Percentiles rank a stretch among this genome's conserved stretches.
These are phyloP conservation scores for Brenthis hecate DNA, from an alignment of 2,888 invertebrate genomes.

Conservation along the genomic window DNA sequence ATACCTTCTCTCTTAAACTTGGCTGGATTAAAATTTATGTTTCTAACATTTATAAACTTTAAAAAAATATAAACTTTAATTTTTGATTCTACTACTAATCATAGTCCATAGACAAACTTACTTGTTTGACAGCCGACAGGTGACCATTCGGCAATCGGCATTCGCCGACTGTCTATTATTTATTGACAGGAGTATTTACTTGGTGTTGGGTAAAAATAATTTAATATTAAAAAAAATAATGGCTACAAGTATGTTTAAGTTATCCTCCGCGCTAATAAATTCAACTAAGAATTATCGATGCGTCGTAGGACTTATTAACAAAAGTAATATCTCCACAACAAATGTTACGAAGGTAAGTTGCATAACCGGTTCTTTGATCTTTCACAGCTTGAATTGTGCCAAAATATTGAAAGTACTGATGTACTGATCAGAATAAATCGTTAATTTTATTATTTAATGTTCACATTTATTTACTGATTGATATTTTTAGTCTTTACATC, in stretches of 20 bases:
- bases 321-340: constrained; percentile 65
- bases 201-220: not conserved
- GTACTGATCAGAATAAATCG: not conserved
- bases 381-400: constrained; percentile 1
- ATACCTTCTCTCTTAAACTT: too few species aligned
- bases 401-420: constrained; percentile 16
- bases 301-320: constrained; percentile 58
- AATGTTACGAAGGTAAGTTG: constrained; percentile 74
- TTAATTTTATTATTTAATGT: not conserved
- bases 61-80: too few species aligned
- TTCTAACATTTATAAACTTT: too few species aligned
- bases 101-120: not conserved
- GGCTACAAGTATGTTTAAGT: constrained; percentile 68
- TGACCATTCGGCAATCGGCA: constrained; percentile 20
- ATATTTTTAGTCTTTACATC: not conserved
- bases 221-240: constrained; percentile 50
- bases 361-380: constrained; percentile 55
- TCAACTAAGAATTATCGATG: constrained; percentile 63
- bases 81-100: too few species aligned
- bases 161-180: constrained; percentile 20
- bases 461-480: not conserved
- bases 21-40: too few species aligned
- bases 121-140: constrained; percentile 17
- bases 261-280: constrained; percentile 57
- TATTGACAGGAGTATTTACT: constrained; percentile 15